Conservation (phyloP, 2,888 invertebrate species). For the Chydorus sphaericus region DNA sequence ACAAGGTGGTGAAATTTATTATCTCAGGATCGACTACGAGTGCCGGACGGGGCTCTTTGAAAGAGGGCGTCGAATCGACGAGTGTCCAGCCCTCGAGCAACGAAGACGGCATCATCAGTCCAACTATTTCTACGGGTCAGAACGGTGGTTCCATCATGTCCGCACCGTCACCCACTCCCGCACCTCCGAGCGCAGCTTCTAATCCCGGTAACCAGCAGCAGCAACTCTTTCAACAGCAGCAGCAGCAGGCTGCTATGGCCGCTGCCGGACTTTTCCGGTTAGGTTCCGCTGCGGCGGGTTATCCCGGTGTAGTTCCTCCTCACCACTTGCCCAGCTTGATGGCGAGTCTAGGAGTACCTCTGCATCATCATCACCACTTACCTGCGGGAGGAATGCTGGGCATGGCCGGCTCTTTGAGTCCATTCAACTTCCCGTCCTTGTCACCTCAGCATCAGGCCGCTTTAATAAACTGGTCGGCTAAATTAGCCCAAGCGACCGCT, state of each 20-base stretch:
- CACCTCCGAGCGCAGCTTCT: no score
- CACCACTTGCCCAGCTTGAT: constrained; percentile 10
- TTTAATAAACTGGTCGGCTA: constrained; percentile 12
- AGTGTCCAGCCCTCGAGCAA: not conserved
- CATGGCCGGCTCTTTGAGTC: not conserved
- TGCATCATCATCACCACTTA: not conserved
- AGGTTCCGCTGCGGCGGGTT: constrained; percentile 1
- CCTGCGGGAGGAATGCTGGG: not conserved
- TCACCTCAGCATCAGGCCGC: constrained; percentile 12
- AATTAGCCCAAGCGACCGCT: constrained; percentile 11
- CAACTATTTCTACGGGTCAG: no score
- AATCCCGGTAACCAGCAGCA: no score
- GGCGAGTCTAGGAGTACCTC: constrained; percentile 12
- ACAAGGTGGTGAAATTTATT: no score
- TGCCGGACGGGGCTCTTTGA: no score
- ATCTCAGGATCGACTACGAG: no score
- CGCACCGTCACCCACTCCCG: no score
- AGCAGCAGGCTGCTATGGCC: not conserved
- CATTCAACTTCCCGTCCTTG: constrained; percentile 1
- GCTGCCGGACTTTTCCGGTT: not conserved
- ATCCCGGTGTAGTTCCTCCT: not conserved
- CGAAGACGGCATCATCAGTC: not conserved
- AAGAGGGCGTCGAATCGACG: no score
- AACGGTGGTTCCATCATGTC: not conserved
- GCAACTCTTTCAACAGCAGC: not conserved